Base-by-base conservation (phyloP, 2,797 vertebrate species). In the Eulemur mongoz region DNA sequence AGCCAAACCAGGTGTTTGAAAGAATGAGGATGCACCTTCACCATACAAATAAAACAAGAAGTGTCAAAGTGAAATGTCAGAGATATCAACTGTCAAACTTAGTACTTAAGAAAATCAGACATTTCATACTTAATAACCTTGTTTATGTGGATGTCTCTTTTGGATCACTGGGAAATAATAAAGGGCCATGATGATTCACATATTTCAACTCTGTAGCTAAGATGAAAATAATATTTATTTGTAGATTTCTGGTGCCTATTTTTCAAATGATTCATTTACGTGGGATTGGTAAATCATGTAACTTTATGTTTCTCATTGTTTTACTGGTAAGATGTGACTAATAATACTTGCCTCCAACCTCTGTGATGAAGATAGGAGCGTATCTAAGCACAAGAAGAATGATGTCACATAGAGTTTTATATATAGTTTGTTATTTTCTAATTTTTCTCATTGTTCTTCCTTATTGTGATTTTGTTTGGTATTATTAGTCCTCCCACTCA, bases 201-300 rank as follows among this genome's bases (percentile, higher is more conserved):
- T 83, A 25, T 95, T 94, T 57, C 45, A 48, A 23, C 13, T 87
- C 14, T 84, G 22, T 40, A 75, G 40, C 65, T 87, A 27, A 89
- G 57, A 82, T 40, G 35, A 94, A 94, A 93, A 81, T 75, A 79
- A 54, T 87, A 80, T 17, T 35, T 65, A 69, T 73, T 30, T 70
- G 32, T 48, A 65, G 20, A 75, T 63, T 86, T 73, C 20, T 93
- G 50, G 7, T 89, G 27, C 32, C 86, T 22, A 81, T 91, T 81
- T 75, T 96, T 63, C 69, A 73, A 91, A 63, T 52, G 20, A 81
- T 67, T 93, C 73, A 83, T 75, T 91, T 91, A 57, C 59, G 43
- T 40, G 50, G 30, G 17, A 48, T 79, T 87, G 65, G 9, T 52
- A 93, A 85, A 27, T 20, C 35, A 40, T 25, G 14, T 57, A 32